Evolutionary conservation across 2,888 invertebrate genomes (phyloP), one percentile per base, ranked within the genome.

Genomic region (Acanthopleura granulata): DNA sequence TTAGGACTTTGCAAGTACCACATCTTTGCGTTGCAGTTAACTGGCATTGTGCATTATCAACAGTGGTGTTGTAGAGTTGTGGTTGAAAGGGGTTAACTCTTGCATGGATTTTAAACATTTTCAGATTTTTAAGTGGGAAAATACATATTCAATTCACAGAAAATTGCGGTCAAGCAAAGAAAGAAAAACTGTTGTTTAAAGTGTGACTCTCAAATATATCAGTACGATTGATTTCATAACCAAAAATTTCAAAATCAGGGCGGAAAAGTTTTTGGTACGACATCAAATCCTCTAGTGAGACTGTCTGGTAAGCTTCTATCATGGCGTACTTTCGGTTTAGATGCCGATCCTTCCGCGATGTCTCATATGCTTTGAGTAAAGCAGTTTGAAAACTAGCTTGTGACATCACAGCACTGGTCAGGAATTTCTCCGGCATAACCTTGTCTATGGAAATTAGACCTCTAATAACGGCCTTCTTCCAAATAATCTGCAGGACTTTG

Each of bases 161-260:
- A 6, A 9, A 40, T 3, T 40, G 40, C 40, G 40, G 40, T 40
- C 40, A 40, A 9, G 40, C 40, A 40, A 40, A 40, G 40, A 40
- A 40, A 40, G 40, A 40, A 40, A 40, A 40, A 3, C 4, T 6
- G 4, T 3, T 40, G 40, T 40, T 40, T 40, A 40, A 9, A 6
- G 9, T 9, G 9, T 9, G 3, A 40, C 40, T 40, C 4, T 40
- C 40, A 40, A 57, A 57, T 9, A 57, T 57, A 57, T 57, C 22
- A 18, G 69, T 6, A 16, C n/a, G 71, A 18, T 71, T 49, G 14
- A 4, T 40, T 22, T 71, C 71, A 14, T 71, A 71, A 18, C 71
- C 71, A 25, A 71, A 71, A 14, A 71, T 40, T 4, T 71, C 71
- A 30, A 71, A 71, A 49, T 71, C 71, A 71, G 71, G 71, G 16